These are phyloP conservation scores for Lordiphosa fenestrarum DNA, from an alignment of 2,888 invertebrate genomes.

Conservation along the genomic window DNA sequence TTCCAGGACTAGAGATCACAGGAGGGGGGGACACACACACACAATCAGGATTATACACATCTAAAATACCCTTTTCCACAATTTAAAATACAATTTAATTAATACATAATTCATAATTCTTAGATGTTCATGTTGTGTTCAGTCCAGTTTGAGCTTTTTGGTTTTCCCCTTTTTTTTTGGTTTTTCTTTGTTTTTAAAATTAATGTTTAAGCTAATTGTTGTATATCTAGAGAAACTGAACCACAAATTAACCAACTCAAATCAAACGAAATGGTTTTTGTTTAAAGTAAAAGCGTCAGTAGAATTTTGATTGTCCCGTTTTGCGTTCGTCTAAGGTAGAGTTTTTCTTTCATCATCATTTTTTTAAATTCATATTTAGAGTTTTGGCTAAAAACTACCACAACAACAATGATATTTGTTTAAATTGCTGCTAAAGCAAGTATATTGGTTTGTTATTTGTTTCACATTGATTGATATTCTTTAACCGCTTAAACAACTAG, in stretches of 20 bases:
- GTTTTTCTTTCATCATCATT: not conserved
- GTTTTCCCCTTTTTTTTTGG: conserved; percentile 56
- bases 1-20: conserved; percentile 66
- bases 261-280: conserved; percentile 16
- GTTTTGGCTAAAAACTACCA: conserved; percentile 53
- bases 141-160: conserved; percentile 78
- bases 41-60: not conserved
- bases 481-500: conserved; percentile 22
- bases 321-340: conserved; percentile 38
- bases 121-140: conserved; percentile 58
- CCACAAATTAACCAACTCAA: conserved; percentile 35
- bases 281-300: conserved; percentile 56
- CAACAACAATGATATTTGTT: conserved; percentile 71
- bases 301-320: conserved; percentile 76
- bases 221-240: conserved; percentile 22
- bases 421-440: conserved; percentile 35
- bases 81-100: conserved; percentile 58
- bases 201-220: not conserved
- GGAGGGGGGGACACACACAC: conserved; percentile 39
- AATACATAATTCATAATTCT: conserved; percentile 53
- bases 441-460: conserved; percentile 15
- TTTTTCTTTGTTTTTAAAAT: conserved; percentile 9
- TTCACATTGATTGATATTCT: conserved; percentile 1
- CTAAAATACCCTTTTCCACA: conserved; percentile 19
- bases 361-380: conserved; percentile 58